Percentiles rank a stretch among this genome's conserved stretches.
Conservation (phyloP, 30 jellyfish, hydroid and myxozoan species). For the Catostylus mosaicus region DNA sequence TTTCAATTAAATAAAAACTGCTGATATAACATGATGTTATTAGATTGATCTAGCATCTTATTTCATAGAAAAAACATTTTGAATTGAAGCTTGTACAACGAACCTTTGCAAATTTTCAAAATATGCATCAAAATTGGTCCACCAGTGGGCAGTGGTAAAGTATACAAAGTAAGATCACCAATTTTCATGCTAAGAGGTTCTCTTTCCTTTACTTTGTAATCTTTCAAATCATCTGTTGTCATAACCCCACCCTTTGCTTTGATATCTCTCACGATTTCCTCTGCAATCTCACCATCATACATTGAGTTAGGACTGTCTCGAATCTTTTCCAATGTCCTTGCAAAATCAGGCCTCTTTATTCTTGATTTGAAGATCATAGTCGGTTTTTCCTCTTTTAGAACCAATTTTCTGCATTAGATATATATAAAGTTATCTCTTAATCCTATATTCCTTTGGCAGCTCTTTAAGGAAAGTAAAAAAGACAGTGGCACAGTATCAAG, state of each 20-base stretch:
- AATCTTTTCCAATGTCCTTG: constrained; percentile 47
- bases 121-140: constrained; percentile 80
- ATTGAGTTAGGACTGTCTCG: constrained; percentile 64
- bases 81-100: too few relatives aligned
- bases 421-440: too few relatives aligned
- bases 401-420: too few relatives aligned
- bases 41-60: too few relatives aligned
- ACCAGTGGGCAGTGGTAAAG: constrained; percentile 89
- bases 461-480: too few relatives aligned
- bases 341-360: constrained; percentile 31
- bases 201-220: constrained; percentile 53
- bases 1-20: too few relatives aligned
- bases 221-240: constrained; percentile 65
- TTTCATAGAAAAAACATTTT: too few relatives aligned
- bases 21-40: too few relatives aligned
- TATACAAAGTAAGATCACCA: constrained; percentile 43
- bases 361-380: too few relatives aligned
- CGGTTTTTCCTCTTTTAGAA: too few relatives aligned
- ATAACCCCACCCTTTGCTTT: constrained; percentile 59
- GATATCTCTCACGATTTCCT: constrained; percentile 59
- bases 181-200: constrained; percentile 51
- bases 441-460: too few relatives aligned
- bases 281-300: constrained; percentile 73
- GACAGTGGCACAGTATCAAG: too few relatives aligned
- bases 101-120: constrained; percentile 74